Conservation (phyloP, 37 sponge, comb jelly and placozoan species). For the Bolinopsis microptera region DNA sequence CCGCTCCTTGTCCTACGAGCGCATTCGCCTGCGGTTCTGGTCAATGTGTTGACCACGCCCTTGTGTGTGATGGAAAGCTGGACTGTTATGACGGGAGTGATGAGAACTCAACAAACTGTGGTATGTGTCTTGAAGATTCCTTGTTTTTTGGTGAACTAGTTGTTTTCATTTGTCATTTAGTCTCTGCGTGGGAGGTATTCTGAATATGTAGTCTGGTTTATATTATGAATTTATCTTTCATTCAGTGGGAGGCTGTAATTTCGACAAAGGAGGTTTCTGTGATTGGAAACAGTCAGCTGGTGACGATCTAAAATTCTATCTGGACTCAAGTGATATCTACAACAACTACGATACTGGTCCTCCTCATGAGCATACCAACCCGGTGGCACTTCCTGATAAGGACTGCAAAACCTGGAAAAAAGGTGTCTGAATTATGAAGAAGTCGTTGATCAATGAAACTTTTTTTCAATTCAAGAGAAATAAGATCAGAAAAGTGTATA, state of each 20-base stretch:
- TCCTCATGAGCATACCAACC: slow-evolving; percentile 38
- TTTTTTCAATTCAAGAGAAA: too few species aligned
- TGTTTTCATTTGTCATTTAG: too few species aligned
- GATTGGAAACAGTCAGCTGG: slow-evolving; percentile 40
- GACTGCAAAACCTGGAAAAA: slow-evolving; percentile 26
- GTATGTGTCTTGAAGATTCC: slow-evolving; percentile 42
- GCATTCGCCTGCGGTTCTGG: slow-evolving; percentile 57
- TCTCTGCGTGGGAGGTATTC: too few species aligned
- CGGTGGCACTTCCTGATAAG: slow-evolving; percentile 24
- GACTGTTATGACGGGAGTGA: slow-evolving; percentile 66
- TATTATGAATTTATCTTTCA: not conserved
- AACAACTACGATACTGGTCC: slow-evolving; percentile 46
- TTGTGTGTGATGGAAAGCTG: slow-evolving; percentile 52
- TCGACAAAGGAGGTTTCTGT: slow-evolving; percentile 33
- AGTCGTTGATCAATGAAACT: not conserved
- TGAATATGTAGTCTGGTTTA: not conserved
- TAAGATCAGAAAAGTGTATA: too few species aligned
- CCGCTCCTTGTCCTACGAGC: slow-evolving; percentile 60
- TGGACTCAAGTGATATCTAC: not conserved
- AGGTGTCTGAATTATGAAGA: not conserved
- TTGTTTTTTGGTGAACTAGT: too few species aligned
- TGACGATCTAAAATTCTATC: slow-evolving; percentile 4
- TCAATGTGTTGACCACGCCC: slow-evolving; percentile 56
- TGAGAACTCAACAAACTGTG: slow-evolving; percentile 67
- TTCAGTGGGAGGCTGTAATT: slow-evolving; percentile 58